phyloP scores from a whole-genome alignment of 2,888 invertebrate species.

The Rhogogaster chlorosoma region DNA sequence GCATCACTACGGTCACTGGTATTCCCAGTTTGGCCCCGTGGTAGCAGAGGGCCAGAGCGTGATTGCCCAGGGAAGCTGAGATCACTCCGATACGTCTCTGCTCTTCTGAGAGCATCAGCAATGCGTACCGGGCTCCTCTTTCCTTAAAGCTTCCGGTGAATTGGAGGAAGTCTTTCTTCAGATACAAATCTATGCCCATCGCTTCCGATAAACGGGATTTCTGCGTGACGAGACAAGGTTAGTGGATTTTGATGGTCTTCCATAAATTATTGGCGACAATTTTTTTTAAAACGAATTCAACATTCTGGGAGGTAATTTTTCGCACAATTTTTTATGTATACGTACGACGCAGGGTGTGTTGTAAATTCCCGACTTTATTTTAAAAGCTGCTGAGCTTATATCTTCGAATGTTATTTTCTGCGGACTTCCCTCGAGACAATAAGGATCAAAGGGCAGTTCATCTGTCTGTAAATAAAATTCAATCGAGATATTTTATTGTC shows the following conservation, averaged over 20 bases:
- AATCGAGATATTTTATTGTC: background rate
- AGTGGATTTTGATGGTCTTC: background rate
- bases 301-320: background rate
- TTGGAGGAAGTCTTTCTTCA: conserved; percentile 97
- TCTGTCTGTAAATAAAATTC: conserved; percentile 54
- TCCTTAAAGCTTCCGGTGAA: conserved; percentile 98
- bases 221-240: conserved; percentile 78
- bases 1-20: conserved; percentile 94
- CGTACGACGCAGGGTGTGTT: conserved; percentile 92
- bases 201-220: conserved; percentile 89
- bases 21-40: conserved; percentile 84
- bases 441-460: conserved; percentile 76
- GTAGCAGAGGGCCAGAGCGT: conserved; percentile 90
- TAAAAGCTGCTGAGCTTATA: conserved; percentile 93
- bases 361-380: conserved; percentile 90
- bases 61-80: conserved; percentile 96
- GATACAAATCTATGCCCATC: conserved; percentile 91
- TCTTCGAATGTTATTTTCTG: conserved; percentile 89
- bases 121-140: conserved; percentile 93
- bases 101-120: conserved; percentile 87
- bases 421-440: conserved; percentile 86
- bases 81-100: conserved; percentile 90
- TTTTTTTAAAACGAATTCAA: background rate
- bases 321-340: background rate
- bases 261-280: background rate